Conservation (phyloP, 2,888 invertebrate species). For the Nephrotoma guestfalica region DNA sequence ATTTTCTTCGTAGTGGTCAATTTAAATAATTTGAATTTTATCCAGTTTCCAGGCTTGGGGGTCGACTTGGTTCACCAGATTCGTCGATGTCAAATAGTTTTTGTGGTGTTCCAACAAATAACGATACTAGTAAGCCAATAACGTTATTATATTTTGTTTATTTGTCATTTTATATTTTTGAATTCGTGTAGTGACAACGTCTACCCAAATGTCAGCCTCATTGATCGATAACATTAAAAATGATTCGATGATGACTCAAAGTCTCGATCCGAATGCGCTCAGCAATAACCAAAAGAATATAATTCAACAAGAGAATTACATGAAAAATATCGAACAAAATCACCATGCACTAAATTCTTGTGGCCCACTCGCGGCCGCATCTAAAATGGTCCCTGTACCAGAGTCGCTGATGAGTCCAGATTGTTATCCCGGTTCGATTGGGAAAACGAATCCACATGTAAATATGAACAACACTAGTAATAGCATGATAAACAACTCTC, state of each 20-base stretch:
- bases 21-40: constrained; percentile 11
- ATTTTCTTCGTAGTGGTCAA: not conserved
- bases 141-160: not conserved
- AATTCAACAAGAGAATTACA: not conserved
- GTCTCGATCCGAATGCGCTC: constrained; percentile 40
- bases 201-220: constrained; percentile 31
- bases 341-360: constrained; percentile 9
- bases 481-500: not conserved
- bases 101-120: constrained; percentile 31
- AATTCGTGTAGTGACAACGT: not conserved
- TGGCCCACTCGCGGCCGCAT: constrained; percentile 59
- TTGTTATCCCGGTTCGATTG: constrained; percentile 25
- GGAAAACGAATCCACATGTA: not conserved
- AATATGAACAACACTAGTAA: not conserved
- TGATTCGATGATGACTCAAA: constrained; percentile 42
- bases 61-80: constrained; percentile 48
- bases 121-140: not conserved
- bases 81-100: constrained; percentile 53
- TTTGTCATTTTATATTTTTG: constrained; percentile 6
- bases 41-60: constrained; percentile 31
- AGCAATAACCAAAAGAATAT: constrained; percentile 1
- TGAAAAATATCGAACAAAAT: not conserved
- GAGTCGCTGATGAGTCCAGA: constrained; percentile 79
- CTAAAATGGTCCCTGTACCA: constrained; percentile 77
- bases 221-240: constrained; percentile 31